Evolutionary conservation across 1,140 invertebrate genomes (phyloP).

Genomic region (Conus betulinus): DNA sequence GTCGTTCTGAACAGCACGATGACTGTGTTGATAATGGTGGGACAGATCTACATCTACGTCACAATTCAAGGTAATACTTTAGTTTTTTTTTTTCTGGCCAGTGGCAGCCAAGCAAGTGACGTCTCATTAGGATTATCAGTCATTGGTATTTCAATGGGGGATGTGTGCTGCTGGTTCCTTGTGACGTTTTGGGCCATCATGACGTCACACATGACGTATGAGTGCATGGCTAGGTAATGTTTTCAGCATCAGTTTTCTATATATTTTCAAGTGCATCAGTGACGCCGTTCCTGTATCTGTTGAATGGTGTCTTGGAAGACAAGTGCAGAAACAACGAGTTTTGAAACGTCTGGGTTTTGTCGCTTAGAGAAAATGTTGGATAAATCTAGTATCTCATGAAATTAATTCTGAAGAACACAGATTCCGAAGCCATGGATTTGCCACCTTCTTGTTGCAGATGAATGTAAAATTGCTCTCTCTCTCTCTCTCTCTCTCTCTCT

Average conservation of each 20-base stretch:
- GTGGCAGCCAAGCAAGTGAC: neutral
- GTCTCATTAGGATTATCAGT: neutral
- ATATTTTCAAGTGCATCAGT: neutral
- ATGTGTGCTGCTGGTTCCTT: neutral
- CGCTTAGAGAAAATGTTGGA: too few species aligned
- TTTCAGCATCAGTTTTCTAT: neutral
- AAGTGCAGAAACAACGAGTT: neutral
- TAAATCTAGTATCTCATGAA: too few species aligned
- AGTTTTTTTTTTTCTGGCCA: neutral
- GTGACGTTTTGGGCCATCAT: slow-evolving; percentile 1
- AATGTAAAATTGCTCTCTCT: too few species aligned
- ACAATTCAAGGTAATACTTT: neutral
- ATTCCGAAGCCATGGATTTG: too few species aligned
- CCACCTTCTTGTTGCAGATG: too few species aligned
- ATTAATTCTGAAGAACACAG: too few species aligned
- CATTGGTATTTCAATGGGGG: slow-evolving; percentile 18
- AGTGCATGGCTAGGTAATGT: neutral
- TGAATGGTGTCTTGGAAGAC: neutral
- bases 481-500: too few species aligned
- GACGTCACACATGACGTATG: neutral
- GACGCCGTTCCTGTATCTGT: neutral
- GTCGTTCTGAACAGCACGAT: slow-evolving; percentile 47
- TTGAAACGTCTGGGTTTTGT: neutral
- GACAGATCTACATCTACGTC: slow-evolving; percentile 39
- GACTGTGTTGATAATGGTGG: slow-evolving; percentile 43